phyloP scores from a whole-genome alignment of 2,797 vertebrate genomes.

The Phoeniculus purpureus region DNA sequence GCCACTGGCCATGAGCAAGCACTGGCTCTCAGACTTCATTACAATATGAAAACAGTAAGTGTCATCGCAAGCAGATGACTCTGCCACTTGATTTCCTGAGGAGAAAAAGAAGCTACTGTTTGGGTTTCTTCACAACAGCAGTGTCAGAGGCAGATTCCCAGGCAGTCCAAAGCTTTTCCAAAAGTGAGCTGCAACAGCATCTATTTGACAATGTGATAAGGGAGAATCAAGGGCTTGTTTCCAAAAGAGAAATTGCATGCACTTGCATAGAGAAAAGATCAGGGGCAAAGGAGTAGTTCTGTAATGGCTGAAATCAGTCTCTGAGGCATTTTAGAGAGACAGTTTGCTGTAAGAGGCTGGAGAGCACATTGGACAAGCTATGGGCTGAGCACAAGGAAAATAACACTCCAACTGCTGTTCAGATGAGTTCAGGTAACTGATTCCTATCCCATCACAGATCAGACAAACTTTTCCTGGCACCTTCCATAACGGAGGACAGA shows the following conservation, averaged over 20 bases:
- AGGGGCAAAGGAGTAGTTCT: background rate
- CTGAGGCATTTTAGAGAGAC: background rate
- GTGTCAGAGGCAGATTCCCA: background rate
- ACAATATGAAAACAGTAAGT: background rate
- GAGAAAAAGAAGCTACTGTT: background rate
- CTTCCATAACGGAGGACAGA: background rate
- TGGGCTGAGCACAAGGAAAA: background rate
- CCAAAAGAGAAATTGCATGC: background rate
- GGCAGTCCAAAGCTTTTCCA: background rate
- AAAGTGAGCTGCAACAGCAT: background rate
- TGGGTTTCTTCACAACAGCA: background rate
- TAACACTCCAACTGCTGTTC: background rate
- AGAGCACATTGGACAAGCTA: background rate
- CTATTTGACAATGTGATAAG: background rate
- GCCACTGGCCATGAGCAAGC: background rate
- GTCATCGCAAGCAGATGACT: background rate
- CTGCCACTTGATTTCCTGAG: background rate
- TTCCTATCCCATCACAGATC: background rate
- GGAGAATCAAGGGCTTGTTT: background rate
- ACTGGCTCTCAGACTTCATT: background rate
- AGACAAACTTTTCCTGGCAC: background rate
- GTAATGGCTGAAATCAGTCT: background rate
- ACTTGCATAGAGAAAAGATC: background rate
- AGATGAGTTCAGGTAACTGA: background rate
- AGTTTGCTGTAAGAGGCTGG: background rate